These are phyloP conservation scores for Clarias pachynema DNA, from an alignment of 2,797 vertebrate genomes.

Conservation along the genomic window DNA sequence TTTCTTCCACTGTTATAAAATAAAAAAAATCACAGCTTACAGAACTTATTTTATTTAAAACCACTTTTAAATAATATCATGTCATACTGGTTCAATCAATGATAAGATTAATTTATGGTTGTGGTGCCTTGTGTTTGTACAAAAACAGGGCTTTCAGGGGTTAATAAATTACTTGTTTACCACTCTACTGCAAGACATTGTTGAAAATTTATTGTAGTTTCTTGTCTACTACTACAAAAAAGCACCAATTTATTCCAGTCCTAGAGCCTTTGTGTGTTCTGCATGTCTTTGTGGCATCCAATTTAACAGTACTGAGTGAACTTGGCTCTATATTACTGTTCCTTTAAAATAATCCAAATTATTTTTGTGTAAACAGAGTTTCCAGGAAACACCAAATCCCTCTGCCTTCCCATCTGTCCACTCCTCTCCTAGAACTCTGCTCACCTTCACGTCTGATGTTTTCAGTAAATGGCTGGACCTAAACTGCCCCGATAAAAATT, in stretches of 20 bases:
- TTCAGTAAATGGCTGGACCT: slow-evolving; percentile 68
- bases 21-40: neutral
- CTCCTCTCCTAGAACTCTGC: slow-evolving; percentile 75
- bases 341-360: neutral
- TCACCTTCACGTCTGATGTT: slow-evolving; percentile 70
- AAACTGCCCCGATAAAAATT: slow-evolving; percentile 57
- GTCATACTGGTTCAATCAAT: neutral
- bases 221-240: neutral
- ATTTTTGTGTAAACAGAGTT: slow-evolving; percentile 63
- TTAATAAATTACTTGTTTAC: neutral
- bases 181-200: neutral
- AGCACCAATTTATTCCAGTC: neutral
- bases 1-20: neutral
- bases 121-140: neutral
- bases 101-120: neutral
- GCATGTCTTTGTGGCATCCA: neutral
- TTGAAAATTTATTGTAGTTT: neutral
- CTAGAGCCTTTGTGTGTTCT: neutral
- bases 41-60: neutral
- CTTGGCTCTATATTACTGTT: neutral
- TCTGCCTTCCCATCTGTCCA: slow-evolving; percentile 48
- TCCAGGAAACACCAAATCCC: slow-evolving; percentile 68
- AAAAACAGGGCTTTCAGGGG: neutral
- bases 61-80: neutral
- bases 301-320: neutral